These are phyloP conservation scores for Corythornis leucogaster DNA, from an alignment of 2,797 vertebrate genomes.

Conservation along the genomic window DNA sequence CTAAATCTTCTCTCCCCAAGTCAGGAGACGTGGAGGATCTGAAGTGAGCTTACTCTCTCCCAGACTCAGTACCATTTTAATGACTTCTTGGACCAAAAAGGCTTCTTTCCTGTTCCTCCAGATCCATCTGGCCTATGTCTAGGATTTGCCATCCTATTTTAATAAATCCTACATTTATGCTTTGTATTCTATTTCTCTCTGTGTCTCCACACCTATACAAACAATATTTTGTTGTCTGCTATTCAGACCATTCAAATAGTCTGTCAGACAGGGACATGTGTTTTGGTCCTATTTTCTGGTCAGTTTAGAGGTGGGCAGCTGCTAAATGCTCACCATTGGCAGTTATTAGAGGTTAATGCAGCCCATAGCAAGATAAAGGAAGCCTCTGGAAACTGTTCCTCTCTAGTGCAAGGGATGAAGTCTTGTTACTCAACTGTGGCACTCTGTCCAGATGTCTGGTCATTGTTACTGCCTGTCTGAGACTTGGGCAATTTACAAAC, in stretches of 20 bases:
- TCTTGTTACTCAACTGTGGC: background rate
- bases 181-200: background rate
- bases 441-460: accelerated
- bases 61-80: background rate
- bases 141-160: background rate
- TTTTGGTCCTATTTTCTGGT: background rate
- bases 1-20: background rate
- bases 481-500: background rate
- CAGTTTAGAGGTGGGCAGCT: background rate
- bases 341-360: background rate
- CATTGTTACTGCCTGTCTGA: background rate
- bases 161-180: background rate
- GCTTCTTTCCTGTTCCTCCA: background rate
- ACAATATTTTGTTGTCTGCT: background rate
- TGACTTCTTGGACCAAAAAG: background rate
- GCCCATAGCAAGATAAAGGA: background rate
- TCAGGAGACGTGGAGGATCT: background rate
- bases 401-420: background rate
- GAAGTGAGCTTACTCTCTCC: background rate
- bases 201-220: background rate
- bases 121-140: background rate
- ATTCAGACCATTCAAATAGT: background rate
- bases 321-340: background rate
- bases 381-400: background rate
- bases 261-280: background rate